A percentile compares a stretch with the other conserved stretches of the same genome.
phyloP scores from a whole-genome alignment of 2,113 vertebrate genomes.

The Dicentrarchus labrax region DNA sequence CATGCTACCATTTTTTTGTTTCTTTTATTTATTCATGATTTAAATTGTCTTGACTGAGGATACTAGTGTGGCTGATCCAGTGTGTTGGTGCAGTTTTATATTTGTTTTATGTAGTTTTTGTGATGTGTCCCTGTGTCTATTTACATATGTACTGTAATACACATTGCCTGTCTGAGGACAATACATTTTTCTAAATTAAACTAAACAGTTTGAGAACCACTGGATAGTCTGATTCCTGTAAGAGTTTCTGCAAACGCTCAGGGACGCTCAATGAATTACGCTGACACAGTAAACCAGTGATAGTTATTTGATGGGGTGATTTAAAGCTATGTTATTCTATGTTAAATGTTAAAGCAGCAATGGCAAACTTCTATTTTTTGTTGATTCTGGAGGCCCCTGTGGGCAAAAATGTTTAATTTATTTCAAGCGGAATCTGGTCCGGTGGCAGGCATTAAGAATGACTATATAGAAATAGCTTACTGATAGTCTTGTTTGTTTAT shows the following conservation, averaged over 20 bases:
- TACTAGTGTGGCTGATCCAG: background rate
- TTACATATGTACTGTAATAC: background rate
- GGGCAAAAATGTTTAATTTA: too few relatives aligned
- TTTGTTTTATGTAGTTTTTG: background rate
- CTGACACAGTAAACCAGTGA: background rate
- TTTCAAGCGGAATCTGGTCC: too few relatives aligned
- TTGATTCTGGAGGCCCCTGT: too few relatives aligned
- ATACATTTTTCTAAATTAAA: background rate
- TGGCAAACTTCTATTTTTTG: too few relatives aligned
- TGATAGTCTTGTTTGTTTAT: too few relatives aligned
- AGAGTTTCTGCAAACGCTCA: background rate
- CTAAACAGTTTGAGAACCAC: background rate
- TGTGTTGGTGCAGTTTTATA: background rate
- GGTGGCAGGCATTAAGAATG: too few relatives aligned
- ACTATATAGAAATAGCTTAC: too few relatives aligned
- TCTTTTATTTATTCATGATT: background rate
- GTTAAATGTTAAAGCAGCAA: too few relatives aligned
- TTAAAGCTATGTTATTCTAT: too few relatives aligned
- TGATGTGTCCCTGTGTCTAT: background rate
- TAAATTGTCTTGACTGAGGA: background rate
- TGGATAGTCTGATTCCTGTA: background rate
- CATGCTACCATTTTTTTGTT: too few relatives aligned
- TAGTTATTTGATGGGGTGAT: too few relatives aligned
- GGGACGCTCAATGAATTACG: background rate
- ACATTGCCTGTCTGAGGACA: background rate